Conservation (phyloP, 2,888 invertebrate genomes). For the Adelphocoris suturalis region DNA sequence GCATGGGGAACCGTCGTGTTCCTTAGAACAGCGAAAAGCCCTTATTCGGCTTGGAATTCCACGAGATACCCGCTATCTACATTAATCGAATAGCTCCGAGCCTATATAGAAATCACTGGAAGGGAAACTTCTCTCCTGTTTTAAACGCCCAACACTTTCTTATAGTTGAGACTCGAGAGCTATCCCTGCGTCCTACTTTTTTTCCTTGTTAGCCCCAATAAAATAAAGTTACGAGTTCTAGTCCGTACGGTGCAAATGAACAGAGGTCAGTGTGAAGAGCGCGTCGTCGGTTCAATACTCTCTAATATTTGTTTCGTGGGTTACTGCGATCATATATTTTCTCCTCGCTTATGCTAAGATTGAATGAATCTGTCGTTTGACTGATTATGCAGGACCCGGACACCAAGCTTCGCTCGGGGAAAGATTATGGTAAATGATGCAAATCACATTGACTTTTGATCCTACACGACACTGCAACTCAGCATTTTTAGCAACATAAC, state of each 20-base stretch:
- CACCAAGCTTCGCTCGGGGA: too few relatives aligned
- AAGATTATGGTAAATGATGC: too few relatives aligned
- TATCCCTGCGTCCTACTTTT: neutral
- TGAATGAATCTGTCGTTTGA: too few relatives aligned
- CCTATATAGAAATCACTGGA: slow-evolving; percentile 12
- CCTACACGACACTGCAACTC: too few relatives aligned
- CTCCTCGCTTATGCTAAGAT: too few relatives aligned
- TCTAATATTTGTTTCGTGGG: too few relatives aligned
- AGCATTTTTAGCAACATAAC: too few relatives aligned
- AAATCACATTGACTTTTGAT: too few relatives aligned
- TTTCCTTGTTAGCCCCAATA: slow-evolving; percentile 14
- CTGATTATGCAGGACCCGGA: too few relatives aligned
- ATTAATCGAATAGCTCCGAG: neutral
- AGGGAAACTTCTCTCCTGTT: slow-evolving; percentile 25
- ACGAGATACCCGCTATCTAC: neutral
- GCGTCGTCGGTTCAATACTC: too few relatives aligned
- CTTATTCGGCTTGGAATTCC: neutral
- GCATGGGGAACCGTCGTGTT: neutral
- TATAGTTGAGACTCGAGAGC: neutral
- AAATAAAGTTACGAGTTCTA: neutral
- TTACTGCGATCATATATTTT: too few relatives aligned
- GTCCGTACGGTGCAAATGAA: neutral
- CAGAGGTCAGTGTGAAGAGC: too few relatives aligned
- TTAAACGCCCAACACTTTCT: slow-evolving; percentile 7
- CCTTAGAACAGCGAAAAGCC: neutral